A percentile compares a stretch with the other conserved stretches of the same genome.
Evolutionary conservation across 2,888 invertebrate species (phyloP).

Genomic region (Nysson spinosus): DNA sequence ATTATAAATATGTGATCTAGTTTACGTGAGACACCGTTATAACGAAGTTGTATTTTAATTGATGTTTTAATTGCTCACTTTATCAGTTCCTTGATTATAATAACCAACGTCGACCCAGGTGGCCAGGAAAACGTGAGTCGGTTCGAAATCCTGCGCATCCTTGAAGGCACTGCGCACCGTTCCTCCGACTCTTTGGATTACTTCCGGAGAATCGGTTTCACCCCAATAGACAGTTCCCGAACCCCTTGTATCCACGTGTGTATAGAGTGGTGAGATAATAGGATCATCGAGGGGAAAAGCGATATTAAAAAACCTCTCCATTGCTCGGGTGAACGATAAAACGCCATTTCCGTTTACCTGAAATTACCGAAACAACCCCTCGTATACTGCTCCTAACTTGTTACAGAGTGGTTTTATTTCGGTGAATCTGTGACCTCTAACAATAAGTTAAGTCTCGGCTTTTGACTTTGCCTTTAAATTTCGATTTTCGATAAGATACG

Average conservation of each 20-base stretch:
- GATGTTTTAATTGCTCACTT: no score
- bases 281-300: conserved; percentile 94
- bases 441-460: no score
- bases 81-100: conserved; percentile 82
- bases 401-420: no score
- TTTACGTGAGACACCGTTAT: no score
- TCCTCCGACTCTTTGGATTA: conserved; percentile 84
- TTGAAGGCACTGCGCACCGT: conserved; percentile 87
- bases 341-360: conserved; percentile 96
- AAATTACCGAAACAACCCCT: no score
- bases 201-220: conserved; percentile 81
- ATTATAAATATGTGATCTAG: no score
- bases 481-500: no score
- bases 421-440: no score
- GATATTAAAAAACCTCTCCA: conserved; percentile 90
- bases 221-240: conserved; percentile 87
- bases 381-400: no score
- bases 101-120: conserved; percentile 95
- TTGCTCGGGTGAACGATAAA: conserved; percentile 92
- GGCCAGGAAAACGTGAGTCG: conserved; percentile 88
- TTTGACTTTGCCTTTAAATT: no score
- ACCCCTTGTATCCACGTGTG: conserved; percentile 90
- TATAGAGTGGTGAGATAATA: conserved; percentile 92
- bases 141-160: conserved; percentile 85
- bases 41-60: no score